Evolutionary conservation across 2,888 invertebrate species (phyloP).

Genomic region (Agapetus fuscipes): DNA sequence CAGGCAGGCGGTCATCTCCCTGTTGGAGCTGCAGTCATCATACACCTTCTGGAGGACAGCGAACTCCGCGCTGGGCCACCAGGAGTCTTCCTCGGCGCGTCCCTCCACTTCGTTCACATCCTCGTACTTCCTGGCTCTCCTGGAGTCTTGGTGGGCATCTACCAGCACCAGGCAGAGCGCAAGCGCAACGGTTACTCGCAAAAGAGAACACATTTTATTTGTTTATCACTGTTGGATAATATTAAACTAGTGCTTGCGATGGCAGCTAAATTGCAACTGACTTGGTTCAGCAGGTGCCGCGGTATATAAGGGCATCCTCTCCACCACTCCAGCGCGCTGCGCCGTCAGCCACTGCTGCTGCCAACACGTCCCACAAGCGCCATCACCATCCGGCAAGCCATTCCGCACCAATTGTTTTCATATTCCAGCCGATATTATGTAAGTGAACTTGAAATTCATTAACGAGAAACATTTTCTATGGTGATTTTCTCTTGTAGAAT

Average conservation of each 20-base stretch:
- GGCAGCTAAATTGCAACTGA: conserved; percentile 32
- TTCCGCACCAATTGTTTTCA: conserved; percentile 48
- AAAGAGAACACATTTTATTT: conserved; percentile 37
- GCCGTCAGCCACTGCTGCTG: not conserved
- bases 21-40: conserved; percentile 52
- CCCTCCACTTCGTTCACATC: conserved; percentile 38
- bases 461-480: conserved; percentile 46
- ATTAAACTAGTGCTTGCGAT: conserved; percentile 29
- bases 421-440: conserved; percentile 41
- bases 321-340: conserved; percentile 30
- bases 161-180: conserved; percentile 31
- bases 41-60: conserved; percentile 50
- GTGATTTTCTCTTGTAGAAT: conserved; percentile 49
- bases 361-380: conserved; percentile 25
- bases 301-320: conserved; percentile 39
- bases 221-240: conserved; percentile 22
- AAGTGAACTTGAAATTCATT: conserved; percentile 47
- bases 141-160: conserved; percentile 23
- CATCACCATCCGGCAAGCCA: conserved; percentile 46
- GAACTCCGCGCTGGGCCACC: conserved; percentile 51
- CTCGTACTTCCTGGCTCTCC: not conserved
- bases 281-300: conserved; percentile 35
- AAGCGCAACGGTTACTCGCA: conserved; percentile 40
- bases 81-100: conserved; percentile 38
- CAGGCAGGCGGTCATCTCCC: conserved; percentile 49